These are phyloP conservation scores for Notolabrus celidotus DNA, from an alignment of 2,797 vertebrate species.

Conservation along the genomic window DNA sequence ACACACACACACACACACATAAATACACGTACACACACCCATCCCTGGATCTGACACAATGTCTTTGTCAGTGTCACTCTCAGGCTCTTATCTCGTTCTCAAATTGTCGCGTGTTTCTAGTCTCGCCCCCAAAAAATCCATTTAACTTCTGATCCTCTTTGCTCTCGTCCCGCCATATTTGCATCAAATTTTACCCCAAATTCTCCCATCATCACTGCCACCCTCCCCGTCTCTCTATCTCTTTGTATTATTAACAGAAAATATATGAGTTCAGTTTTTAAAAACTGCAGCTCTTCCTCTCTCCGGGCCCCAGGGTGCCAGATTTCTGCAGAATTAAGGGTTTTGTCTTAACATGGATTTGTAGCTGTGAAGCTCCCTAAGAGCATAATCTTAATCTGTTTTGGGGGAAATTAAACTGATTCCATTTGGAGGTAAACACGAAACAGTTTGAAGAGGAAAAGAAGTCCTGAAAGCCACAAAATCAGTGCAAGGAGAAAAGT, in stretches of 20 bases:
- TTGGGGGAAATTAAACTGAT: conserved; percentile 37
- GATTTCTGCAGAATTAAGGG: conserved; percentile 26
- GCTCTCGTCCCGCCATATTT: conserved; percentile 22
- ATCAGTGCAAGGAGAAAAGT: conserved; percentile 21
- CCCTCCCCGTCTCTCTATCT: neutral
- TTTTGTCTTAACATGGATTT: conserved; percentile 43
- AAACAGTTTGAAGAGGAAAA: conserved; percentile 13
- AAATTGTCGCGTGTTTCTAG: conserved; percentile 46
- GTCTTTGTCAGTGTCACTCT: conserved; percentile 46
- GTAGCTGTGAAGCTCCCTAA: conserved; percentile 23
- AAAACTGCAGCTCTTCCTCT: neutral
- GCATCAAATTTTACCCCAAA: conserved; percentile 26
- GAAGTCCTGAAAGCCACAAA: conserved; percentile 28
- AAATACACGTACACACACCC: neutral
- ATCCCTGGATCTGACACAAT: conserved; percentile 19
- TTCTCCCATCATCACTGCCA: neutral
- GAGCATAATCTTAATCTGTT: conserved; percentile 38
- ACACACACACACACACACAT: conserved; percentile 17
- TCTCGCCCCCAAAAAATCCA: conserved; percentile 39
- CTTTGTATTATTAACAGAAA: conserved; percentile 14
- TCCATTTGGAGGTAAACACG: conserved; percentile 11
- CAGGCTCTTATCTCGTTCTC: conserved; percentile 44
- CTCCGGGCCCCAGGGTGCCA: neutral
- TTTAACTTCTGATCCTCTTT: conserved; percentile 52
- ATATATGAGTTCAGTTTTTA: neutral